Evolutionary conservation across 2,888 invertebrate genomes (phyloP), one percentile per base, ranked within the genome.

Genomic region (Dynastes hyllus): DNA sequence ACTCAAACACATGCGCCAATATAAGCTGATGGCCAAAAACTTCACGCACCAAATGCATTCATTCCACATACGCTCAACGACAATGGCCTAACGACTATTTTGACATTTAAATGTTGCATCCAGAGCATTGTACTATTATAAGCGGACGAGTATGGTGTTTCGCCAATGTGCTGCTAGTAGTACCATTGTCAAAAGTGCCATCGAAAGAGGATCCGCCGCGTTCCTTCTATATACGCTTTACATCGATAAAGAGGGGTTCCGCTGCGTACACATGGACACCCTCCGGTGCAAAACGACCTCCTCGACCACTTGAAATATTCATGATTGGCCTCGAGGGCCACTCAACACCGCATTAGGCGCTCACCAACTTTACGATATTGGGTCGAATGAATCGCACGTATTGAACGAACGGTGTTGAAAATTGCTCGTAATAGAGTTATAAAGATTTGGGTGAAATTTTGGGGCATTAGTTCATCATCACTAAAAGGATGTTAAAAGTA

Each of bases 311-410:
- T 79, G 67, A 82, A 81, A 78, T 80, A 78, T 80, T 78, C 81
- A 81, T 79, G 83, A 85, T 85, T 85, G 85, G 84, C 84, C 84
- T 84, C 81, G 81, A 85, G 84, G 83, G 85, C 79, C 73, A 81
- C 83, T 83, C 65, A 70, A 81, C 75, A 80, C 78, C 79, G 70
- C 80, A 61, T 55, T 55, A 55, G 22, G 22, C 55, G 8, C 55
- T 16, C 22, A 29, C 61, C 22, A 22, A 55, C 32, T 32, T 32
- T 32, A 32, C 55, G 55, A 61, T 40, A 78, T 76, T 67, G 75
- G 55, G 51, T 9, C 61, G 80, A 81, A 82, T 45, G 45, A 45
- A 45, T 45, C 45, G 45, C 45, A 45, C 45, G 45, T 45, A 45
- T 45, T 8, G 45, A 45, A 45, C 11, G 45, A 45, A 11, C 45